phyloP scores from a whole-genome alignment of 2,888 invertebrate species.

The Tachina lurida region DNA sequence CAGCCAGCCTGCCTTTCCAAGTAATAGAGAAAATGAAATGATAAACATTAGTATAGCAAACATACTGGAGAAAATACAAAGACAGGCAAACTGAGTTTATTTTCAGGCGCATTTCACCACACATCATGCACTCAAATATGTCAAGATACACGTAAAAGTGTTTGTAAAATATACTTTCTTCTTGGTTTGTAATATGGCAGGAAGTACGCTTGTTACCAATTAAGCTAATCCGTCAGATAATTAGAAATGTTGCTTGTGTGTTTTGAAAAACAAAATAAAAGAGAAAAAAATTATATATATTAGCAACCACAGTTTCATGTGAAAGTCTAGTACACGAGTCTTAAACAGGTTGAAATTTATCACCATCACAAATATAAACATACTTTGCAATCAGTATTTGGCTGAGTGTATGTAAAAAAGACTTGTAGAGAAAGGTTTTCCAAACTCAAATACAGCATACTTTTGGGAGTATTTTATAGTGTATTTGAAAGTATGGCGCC shows the following conservation, averaged over 20 bases:
- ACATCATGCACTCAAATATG: conserved; percentile 5
- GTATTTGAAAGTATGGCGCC: not conserved
- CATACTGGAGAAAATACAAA: not conserved
- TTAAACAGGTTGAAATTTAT: conserved; percentile 57
- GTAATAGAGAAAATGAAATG: conserved; percentile 48
- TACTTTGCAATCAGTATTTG: not conserved
- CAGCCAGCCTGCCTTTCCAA: not conserved
- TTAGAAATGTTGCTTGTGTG: conserved; percentile 78
- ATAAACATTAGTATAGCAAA: conserved; percentile 1
- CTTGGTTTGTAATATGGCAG: conserved; percentile 54
- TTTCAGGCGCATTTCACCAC: not conserved
- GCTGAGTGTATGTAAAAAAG: not conserved
- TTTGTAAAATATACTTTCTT: conserved; percentile 15
- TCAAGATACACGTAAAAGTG: conserved; percentile 7
- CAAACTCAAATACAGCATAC: not conserved
- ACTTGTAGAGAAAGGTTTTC: not conserved
- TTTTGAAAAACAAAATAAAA: not conserved
- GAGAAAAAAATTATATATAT: not conserved
- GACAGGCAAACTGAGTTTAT: not conserved
- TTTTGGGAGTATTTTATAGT: not conserved
- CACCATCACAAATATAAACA: conserved; percentile 40
- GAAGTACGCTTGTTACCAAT: conserved; percentile 81
- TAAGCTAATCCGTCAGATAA: conserved; percentile 83
- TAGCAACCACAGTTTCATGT: not conserved
- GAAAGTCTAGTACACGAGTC: conserved; percentile 19